Evolutionary conservation across 2,113 vertebrate genomes (phyloP).

Genomic region (Psilopogon haemacephalus): DNA sequence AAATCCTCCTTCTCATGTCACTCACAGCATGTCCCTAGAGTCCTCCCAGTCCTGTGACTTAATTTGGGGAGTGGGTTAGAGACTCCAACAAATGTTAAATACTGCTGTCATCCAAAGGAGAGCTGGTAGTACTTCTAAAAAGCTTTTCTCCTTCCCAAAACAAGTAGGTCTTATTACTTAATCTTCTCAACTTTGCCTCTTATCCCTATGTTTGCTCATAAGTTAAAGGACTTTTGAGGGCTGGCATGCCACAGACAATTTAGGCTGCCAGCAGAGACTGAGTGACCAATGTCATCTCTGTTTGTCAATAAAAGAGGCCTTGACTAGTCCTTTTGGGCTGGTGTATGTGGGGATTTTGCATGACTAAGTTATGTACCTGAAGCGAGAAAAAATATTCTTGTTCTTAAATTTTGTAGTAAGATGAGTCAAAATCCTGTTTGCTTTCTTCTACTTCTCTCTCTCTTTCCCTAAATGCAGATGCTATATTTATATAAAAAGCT

Average conservation of each 20-base stretch:
- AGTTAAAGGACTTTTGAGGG: not conserved
- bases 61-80: not conserved
- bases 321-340: not conserved
- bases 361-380: not conserved
- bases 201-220: not conserved
- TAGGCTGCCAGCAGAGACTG: not conserved
- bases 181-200: not conserved
- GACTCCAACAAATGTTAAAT: not conserved
- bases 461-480: too few species aligned
- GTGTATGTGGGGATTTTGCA: not conserved
- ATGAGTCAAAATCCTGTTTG: not conserved
- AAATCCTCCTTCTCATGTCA: not conserved
- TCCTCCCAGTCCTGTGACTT: not conserved
- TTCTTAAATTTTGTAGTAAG: not conserved
- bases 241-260: fast-evolving
- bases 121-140: not conserved
- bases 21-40: not conserved
- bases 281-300: not conserved
- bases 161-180: not conserved
- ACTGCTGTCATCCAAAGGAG: not conserved
- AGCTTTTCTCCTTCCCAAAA: not conserved
- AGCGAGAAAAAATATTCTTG: not conserved
- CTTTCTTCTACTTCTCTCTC: too few species aligned
- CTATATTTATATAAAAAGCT: not conserved
- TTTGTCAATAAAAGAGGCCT: not conserved